Conservation (phyloP, 2,888 invertebrate genomes). For the Leptinotarsa juncta region DNA sequence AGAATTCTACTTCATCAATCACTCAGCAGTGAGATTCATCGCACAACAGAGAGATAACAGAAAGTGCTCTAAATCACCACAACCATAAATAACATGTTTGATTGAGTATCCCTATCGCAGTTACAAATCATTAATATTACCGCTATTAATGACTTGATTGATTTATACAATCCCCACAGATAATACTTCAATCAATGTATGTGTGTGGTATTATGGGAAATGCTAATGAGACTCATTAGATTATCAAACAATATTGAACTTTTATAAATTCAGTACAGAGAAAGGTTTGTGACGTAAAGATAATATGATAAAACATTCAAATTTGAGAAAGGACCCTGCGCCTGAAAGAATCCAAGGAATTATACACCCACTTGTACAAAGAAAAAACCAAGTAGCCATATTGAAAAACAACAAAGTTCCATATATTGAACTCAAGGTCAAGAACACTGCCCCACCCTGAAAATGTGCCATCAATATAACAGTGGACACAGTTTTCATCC, state of each 20-base stretch:
- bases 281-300: no score
- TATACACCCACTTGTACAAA: not conserved
- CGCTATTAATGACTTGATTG: not conserved
- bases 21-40: not conserved
- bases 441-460: conserved; percentile 11
- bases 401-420: not conserved
- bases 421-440: conserved; percentile 1
- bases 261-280: no score
- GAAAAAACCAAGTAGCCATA: not conserved
- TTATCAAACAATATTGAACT: no score
- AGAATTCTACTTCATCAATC: not conserved
- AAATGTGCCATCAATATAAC: not conserved
- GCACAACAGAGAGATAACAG: not conserved
- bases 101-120: not conserved
- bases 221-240: not conserved
- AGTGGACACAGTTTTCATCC: not conserved
- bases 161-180: not conserved
- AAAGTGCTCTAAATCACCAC: not conserved
- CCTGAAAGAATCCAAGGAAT: not conserved
- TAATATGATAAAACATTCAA: no score
- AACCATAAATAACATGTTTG: not conserved
- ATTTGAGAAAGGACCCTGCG: not conserved
- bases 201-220: not conserved
- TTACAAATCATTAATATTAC: not conserved
- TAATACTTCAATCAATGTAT: not conserved